These are phyloP conservation scores for Phthorimaea operculella DNA, from an alignment of 1,140 invertebrate genomes.

Conservation along the genomic window DNA sequence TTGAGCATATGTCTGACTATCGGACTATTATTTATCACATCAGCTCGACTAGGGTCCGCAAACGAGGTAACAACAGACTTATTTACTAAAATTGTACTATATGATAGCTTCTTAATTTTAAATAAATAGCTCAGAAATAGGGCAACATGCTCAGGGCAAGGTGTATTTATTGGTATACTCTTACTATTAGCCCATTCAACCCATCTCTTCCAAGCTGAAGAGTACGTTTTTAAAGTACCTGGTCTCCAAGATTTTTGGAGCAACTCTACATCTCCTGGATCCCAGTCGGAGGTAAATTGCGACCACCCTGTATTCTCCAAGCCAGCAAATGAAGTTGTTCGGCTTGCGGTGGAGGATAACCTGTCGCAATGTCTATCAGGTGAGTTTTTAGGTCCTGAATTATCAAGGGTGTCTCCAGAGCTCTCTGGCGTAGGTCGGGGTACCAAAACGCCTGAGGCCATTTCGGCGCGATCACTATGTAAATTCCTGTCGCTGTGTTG, in stretches of 20 bases:
- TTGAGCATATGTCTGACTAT: background rate
- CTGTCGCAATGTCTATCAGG: conserved; percentile 4
- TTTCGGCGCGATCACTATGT: conserved; percentile 19
- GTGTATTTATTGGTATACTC: background rate
- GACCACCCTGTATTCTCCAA: conserved; percentile 7
- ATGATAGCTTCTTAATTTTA: background rate
- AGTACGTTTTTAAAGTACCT: background rate
- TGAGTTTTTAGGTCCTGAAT: conserved; percentile 13
- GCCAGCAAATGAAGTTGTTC: background rate
- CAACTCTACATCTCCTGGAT: background rate
- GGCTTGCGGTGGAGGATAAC: conserved; percentile 11
- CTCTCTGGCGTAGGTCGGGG: conserved; percentile 16
- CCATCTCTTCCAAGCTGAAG: background rate
- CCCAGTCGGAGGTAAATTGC: background rate
- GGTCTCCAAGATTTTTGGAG: background rate
- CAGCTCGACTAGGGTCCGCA: background rate
- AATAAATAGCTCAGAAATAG: background rate
- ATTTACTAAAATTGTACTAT: background rate
- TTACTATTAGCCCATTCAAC: background rate
- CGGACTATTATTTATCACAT: background rate
- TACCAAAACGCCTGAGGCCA: conserved; percentile 28
- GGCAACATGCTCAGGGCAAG: background rate
- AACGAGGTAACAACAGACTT: background rate
- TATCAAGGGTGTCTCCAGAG: conserved; percentile 12
- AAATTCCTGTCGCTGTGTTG: conserved; percentile 12